These are phyloP conservation scores for Arctocebus calabarensis DNA, from an alignment of 2,797 vertebrate genomes.

Conservation along the genomic window DNA sequence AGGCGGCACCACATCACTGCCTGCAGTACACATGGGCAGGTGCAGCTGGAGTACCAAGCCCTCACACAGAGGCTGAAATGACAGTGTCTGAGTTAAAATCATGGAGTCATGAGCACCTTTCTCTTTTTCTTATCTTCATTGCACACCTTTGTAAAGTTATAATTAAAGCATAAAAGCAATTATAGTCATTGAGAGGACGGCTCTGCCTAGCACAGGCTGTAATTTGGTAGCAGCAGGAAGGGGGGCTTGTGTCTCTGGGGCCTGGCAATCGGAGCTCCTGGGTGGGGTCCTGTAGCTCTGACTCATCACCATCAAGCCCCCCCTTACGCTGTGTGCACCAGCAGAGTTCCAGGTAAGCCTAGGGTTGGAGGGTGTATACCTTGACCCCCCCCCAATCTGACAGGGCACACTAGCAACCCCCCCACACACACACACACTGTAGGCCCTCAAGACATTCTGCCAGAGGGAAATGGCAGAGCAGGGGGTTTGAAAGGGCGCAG, in stretches of 20 bases:
- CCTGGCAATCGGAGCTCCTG: too few species aligned
- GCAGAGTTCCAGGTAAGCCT: background rate
- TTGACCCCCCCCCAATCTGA: too few species aligned
- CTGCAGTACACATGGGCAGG: background rate
- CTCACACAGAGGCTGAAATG: background rate
- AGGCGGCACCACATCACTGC: background rate
- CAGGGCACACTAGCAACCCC: background rate
- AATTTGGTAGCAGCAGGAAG: background rate
- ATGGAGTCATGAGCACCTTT: background rate
- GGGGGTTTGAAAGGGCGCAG: background rate
- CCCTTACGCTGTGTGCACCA: background rate
- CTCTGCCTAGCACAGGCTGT: background rate
- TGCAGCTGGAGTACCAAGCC: too few species aligned
- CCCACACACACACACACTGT: too few species aligned
- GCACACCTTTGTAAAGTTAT: constrained; percentile 10
- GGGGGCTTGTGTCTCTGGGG: background rate
- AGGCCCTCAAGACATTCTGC: background rate
- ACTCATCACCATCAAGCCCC: background rate
- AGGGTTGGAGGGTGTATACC: background rate
- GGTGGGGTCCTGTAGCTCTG: background rate
- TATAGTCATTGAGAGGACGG: background rate
- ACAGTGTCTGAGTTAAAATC: background rate
- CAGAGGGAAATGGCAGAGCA: background rate
- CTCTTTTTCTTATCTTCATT: background rate
- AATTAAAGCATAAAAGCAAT: constrained; percentile 33